Evolutionary conservation across 2,888 invertebrate species (phyloP).

Genomic region (Liopterus haemorrhoidalis): DNA sequence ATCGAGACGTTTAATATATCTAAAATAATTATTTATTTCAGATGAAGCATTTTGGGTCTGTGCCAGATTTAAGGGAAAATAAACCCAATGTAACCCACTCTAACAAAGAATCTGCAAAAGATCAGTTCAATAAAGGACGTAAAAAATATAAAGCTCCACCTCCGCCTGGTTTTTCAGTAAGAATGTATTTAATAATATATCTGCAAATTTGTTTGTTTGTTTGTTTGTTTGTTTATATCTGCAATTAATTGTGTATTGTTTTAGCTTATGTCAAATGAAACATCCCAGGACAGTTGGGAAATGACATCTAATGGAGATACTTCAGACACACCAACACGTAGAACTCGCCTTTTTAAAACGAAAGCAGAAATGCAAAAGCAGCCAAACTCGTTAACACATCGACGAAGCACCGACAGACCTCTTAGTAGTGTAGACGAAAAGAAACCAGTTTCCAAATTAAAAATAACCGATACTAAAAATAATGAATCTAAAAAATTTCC

Average conservation of each 20-base stretch:
- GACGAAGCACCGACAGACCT: conserved; percentile 17
- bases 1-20: too few relatives aligned
- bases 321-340: conserved; percentile 45
- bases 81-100: conserved; percentile 39
- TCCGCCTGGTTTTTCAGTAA: conserved; percentile 46
- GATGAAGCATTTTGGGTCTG: conserved; percentile 63
- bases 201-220: neutral
- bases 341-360: conserved; percentile 66
- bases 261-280: conserved; percentile 38
- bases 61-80: conserved; percentile 57
- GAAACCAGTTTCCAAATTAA: conserved; percentile 24
- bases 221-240: neutral
- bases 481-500: conserved; percentile 27
- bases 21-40: conserved; percentile 34
- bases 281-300: conserved; percentile 57
- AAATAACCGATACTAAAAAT: too few relatives aligned
- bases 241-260: conserved; percentile 13
- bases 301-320: conserved; percentile 49
- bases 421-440: conserved; percentile 21
- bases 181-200: conserved; percentile 7
- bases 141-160: conserved; percentile 75
- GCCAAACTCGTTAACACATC: conserved; percentile 39
- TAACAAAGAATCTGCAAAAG: conserved; percentile 44
- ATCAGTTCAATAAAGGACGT: conserved; percentile 51
- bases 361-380: conserved; percentile 63